Percentiles rank a stretch among this genome's conserved stretches.
Evolutionary conservation across 2,797 vertebrate species (phyloP).

Genomic region (Aplochiton taeniatus): DNA sequence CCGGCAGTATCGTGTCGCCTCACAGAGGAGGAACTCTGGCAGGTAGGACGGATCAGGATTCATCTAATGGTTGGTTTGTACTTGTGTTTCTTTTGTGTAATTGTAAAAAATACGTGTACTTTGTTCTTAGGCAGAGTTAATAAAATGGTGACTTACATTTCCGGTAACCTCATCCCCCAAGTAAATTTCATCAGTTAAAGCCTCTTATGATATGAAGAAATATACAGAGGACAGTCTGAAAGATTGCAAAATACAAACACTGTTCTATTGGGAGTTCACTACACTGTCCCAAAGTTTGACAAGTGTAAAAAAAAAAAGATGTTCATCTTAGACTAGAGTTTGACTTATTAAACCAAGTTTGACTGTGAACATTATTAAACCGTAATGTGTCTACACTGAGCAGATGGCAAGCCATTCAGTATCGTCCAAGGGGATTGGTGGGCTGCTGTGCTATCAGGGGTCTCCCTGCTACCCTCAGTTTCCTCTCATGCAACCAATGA

Average conservation of each 20-base stretch:
- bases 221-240: no score
- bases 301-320: no score
- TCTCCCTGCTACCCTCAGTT: slow-evolving; percentile 7
- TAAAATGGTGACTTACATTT: not conserved
- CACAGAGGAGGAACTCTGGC: slow-evolving; percentile 79
- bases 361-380: slow-evolving; percentile 32
- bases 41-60: slow-evolving; percentile 48
- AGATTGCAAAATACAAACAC: no score
- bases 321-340: no score
- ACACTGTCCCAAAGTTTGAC: no score
- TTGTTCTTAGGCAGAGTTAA: not conserved
- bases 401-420: slow-evolving; percentile 62
- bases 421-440: slow-evolving; percentile 27
- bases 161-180: no score
- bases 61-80: no score
- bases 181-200: no score
- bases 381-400: slow-evolving; percentile 47
- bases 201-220: no score
- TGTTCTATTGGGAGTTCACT: no score
- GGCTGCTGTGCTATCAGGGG: slow-evolving; percentile 23
- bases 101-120: no score
- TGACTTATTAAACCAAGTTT: not conserved
- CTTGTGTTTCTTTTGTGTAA: no score
- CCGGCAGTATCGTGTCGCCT: slow-evolving; percentile 84
- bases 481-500: slow-evolving; percentile 44